Evolutionary conservation across 2,888 invertebrate species (phyloP), one percentile per base, ranked within the genome.

Genomic region (Heliconius aoede): DNA sequence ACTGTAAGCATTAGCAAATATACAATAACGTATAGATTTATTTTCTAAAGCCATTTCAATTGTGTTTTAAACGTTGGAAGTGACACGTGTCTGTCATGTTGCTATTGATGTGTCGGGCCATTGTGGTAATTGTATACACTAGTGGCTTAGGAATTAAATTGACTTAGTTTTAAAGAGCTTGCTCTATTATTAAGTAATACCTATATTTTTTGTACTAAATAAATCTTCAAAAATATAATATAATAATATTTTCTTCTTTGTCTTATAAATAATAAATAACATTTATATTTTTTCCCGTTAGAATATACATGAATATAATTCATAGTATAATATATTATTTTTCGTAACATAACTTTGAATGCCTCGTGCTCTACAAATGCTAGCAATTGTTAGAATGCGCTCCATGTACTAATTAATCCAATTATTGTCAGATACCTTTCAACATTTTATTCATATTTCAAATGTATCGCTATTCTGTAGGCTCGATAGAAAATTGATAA

Each of bases 21-120:
- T 51, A 69, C 30, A 30, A 13, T 46, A 51, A 69, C n/a, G 15
- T 40, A 15, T 7, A 69, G 55, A 24, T 30, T 28, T 69, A 55
- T 55, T 55, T 69, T 69, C 51, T 24, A 69, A 55, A 69, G 55
- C 69, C 18, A 30, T 55, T 69, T 30, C 30, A 69, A 55, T 69
- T 69, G 69, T 76, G 46, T 26, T 67, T 24, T 36, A 36, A 40
- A 62, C 36, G 73, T 26, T 51, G 21, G 40, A 61, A 69, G 64
- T 74, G 77, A 64, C 72, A 75, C 62, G 40, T 72, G 78, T 32
- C 78, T 36, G 55, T 78, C 78, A 78, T 67, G 67, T 51, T 61
- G 36, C 71, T 55, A 72, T 73, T 78, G 74, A 60, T 61, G 74
- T 67, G 69, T 61, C 51, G 26, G 69, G 28, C 55, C 32, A 46